Percentiles rank a stretch among this genome's conserved stretches.
These are phyloP conservation scores for Aphelocoma coerulescens DNA, from an alignment of 2,113 vertebrate genomes.

Conservation along the genomic window DNA sequence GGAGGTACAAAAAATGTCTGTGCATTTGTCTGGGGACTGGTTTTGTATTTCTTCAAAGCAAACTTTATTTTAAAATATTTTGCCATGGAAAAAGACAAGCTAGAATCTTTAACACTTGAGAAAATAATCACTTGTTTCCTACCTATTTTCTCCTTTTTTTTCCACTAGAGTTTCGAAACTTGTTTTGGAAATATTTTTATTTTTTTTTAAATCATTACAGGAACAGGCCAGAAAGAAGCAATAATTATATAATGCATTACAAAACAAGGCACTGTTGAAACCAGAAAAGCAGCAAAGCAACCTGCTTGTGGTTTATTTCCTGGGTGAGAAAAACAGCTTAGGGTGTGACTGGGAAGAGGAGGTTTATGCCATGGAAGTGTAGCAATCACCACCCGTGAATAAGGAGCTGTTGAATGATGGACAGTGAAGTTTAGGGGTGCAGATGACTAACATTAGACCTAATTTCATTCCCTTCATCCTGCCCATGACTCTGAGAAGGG, in stretches of 20 bases:
- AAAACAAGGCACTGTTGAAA: conserved; percentile 21
- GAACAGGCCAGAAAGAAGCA: neutral
- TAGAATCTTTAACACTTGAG: neutral
- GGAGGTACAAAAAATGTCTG: neutral
- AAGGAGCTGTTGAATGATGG: neutral
- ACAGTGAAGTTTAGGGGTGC: neutral
- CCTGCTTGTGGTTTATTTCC: neutral
- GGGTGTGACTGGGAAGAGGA: conserved; percentile 34
- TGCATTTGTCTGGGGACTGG: neutral
- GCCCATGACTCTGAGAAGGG: neutral
- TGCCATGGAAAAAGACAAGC: neutral
- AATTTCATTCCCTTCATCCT: neutral
- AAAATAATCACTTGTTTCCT: neutral
- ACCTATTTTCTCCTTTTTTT: neutral
- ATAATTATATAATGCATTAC: neutral
- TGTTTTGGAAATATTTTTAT: neutral
- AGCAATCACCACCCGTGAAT: neutral
- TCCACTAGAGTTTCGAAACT: neutral
- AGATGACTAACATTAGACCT: neutral
- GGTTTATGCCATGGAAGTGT: neutral
- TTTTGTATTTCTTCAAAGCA: neutral
- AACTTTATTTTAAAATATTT: neutral
- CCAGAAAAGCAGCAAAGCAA: neutral
- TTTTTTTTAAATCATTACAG: neutral
- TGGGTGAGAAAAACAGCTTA: neutral